Conservation (phyloP, 2,888 invertebrate genomes). For the Drosophila mimica region DNA sequence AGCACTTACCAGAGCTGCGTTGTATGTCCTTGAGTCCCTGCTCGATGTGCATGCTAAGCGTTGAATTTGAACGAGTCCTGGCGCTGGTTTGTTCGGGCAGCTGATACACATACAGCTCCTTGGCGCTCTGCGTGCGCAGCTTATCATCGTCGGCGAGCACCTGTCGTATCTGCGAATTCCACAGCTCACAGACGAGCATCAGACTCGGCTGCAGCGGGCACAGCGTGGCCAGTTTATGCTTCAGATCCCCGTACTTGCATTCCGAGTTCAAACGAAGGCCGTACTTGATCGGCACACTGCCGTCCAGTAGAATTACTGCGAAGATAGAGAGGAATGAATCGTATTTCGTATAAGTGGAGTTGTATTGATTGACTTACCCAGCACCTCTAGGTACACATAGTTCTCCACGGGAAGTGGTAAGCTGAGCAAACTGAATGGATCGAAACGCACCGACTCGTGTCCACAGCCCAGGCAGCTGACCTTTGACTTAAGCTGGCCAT, state of each 20-base stretch:
- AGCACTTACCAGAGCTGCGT: slow-evolving; percentile 82
- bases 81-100: slow-evolving; percentile 86
- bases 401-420: slow-evolving; percentile 96
- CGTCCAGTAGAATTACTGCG: slow-evolving; percentile 91
- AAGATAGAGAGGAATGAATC: slow-evolving; percentile 9
- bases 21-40: slow-evolving; percentile 85
- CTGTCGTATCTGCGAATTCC: slow-evolving; percentile 89
- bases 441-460: slow-evolving; percentile 94
- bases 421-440: slow-evolving; percentile 95
- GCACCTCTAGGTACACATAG: slow-evolving; percentile 90
- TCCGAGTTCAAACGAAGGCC: slow-evolving; percentile 93
- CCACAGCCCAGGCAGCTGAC: slow-evolving; percentile 93
- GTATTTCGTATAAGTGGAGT: too few relatives aligned
- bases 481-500: slow-evolving; percentile 95
- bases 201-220: slow-evolving; percentile 88
- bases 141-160: slow-evolving; percentile 86
- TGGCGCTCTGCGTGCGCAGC: slow-evolving; percentile 86
- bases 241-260: slow-evolving; percentile 91
- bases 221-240: slow-evolving; percentile 88
- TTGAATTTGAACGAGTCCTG: slow-evolving; percentile 82
- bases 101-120: slow-evolving; percentile 90
- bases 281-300: slow-evolving; percentile 93
- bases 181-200: slow-evolving; percentile 90
- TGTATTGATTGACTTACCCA: slow-evolving; percentile 86
- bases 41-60: slow-evolving; percentile 83